Base-by-base conservation (phyloP, 2,113 vertebrate genomes). In the Nothoprocta perdicaria region DNA sequence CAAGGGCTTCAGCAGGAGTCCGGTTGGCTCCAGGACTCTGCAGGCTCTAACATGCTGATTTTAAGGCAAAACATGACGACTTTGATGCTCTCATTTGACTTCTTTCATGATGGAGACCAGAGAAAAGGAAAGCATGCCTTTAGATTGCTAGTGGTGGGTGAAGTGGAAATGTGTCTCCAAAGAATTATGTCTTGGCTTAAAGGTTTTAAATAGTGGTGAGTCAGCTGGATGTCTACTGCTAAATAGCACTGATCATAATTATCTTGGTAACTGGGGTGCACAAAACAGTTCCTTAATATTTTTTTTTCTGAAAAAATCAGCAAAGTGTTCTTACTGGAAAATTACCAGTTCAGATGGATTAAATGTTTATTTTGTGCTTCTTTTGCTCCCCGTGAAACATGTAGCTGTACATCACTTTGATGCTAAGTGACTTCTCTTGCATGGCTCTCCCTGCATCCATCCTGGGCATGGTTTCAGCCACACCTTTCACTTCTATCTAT, bases 401-500 rank as follows among this genome's bases (percentile, higher is more conserved):
- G 0, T 21, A 45, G 41, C 16, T 40, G 40, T 22, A 33, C 15
- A 6, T 8, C 22, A 3, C 27, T 66, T 53, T 6, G n/a, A 5
- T 23, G 14, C 10, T 29, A 22, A 45, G 24, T 11, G 40, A 38
- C 12, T 24, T 29, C 55, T 57, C 4, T 21, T 21, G 60, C 7
- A 11, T 23, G 18, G 31, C 1, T 67, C 18, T 15, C 26, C 26
- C 0, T 5, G 3, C 43, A 21, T 31, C 52, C 45, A 21, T 15
- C 17, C 14, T 0, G 24, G 14, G n/a, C 3, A 15, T 3, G 8
- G 57, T 1, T 5, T 22, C 43, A 46, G 31, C 5, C 41, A 18
- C 23, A 33, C 17, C 5, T 24, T 45, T 4, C 2, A 10, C 31
- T 18, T 79, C 27, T 3, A 22, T 2, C 41, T 41, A 17, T 1